Evolutionary conservation across 1,140 invertebrate genomes (phyloP).

Genomic region (Drosophila ohnishii): DNA sequence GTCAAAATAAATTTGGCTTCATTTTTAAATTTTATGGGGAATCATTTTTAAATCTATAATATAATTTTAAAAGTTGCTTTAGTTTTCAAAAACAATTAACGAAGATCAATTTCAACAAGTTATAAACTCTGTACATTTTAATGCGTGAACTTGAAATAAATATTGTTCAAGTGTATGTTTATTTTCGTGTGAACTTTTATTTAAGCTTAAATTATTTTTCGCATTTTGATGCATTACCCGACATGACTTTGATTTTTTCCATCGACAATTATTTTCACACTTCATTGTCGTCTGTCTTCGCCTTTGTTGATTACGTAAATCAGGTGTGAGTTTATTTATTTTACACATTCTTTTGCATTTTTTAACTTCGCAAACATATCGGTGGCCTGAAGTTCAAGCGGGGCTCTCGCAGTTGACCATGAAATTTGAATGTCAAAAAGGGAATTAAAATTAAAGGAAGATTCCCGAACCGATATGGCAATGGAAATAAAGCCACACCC

Average conservation of each 20-base stretch:
- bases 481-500: constrained; percentile 34
- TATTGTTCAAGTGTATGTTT: constrained; percentile 20
- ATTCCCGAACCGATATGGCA: constrained; percentile 31
- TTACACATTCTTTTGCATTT: constrained; percentile 72
- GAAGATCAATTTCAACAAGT: background rate
- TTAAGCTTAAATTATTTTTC: constrained; percentile 39
- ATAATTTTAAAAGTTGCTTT: constrained; percentile 1
- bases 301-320: constrained; percentile 65
- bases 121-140: constrained; percentile 26
- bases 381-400: constrained; percentile 61
- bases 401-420: constrained; percentile 55
- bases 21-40: background rate
- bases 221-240: constrained; percentile 62
- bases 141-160: constrained; percentile 57
- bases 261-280: constrained; percentile 72
- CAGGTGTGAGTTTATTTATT: constrained; percentile 72
- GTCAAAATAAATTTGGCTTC: background rate
- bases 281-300: constrained; percentile 48
- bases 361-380: constrained; percentile 45
- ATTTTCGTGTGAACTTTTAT: constrained; percentile 22
- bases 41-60: background rate
- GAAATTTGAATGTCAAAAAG: constrained; percentile 47
- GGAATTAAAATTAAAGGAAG: constrained; percentile 52
- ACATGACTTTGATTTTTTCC: constrained; percentile 58
- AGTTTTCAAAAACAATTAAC: background rate